Evolutionary conservation across 2,113 vertebrate species (phyloP).

Genomic region (Sebastes fasciatus): DNA sequence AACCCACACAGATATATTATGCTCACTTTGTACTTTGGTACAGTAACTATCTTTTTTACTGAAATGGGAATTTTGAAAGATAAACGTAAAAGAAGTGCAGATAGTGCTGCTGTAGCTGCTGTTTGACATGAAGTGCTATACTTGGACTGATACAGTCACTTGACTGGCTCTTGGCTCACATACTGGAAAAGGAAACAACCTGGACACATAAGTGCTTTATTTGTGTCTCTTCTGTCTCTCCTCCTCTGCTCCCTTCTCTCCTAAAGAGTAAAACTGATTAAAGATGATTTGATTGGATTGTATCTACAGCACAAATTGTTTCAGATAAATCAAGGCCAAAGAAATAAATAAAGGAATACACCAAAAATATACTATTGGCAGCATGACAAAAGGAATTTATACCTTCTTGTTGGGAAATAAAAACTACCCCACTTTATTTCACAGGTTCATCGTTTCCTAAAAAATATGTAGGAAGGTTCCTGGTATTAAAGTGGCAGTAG

Average conservation of each 20-base stretch:
- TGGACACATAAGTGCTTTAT: not conserved
- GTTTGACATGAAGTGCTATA: not conserved
- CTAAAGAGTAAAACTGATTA: not conserved
- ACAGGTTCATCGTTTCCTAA: not conserved
- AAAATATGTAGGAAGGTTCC: not conserved
- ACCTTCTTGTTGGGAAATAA: not conserved
- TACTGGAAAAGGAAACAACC: not conserved
- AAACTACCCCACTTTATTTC: not conserved
- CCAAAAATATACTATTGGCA: not conserved
- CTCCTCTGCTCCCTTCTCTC: not conserved
- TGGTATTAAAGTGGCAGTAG: not conserved
- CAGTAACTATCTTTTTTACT: not conserved
- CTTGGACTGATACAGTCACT: not conserved
- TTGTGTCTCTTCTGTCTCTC: not conserved
- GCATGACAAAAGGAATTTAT: not conserved
- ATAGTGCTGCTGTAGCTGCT: slow-evolving; percentile 6
- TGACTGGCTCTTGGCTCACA: not conserved
- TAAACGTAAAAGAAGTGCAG: not conserved
- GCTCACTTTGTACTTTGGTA: not conserved
- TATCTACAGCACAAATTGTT: not conserved
- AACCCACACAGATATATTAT: slow-evolving; percentile 16
- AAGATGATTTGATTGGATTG: not conserved
- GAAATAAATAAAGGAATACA: too few species aligned
- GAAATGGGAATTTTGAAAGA: slow-evolving; percentile 15
- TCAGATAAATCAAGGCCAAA: not conserved